These are phyloP conservation scores for Therioaphis trifolii DNA, from an alignment of 2,888 invertebrate species.

Conservation along the genomic window DNA sequence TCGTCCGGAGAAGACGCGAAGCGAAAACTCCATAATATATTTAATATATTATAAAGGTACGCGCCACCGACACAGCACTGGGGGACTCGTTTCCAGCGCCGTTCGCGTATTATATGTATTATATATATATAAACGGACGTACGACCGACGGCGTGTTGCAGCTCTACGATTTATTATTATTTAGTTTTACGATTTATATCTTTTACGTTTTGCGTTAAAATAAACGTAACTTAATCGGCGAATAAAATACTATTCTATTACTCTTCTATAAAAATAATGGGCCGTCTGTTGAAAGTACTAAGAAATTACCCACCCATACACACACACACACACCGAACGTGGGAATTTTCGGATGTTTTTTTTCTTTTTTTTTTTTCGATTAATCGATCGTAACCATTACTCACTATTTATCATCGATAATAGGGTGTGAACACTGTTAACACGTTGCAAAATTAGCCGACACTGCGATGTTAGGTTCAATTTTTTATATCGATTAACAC, in stretches of 20 bases:
- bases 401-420: too few species aligned
- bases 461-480: too few species aligned
- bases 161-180: constrained; percentile 34
- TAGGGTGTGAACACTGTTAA: too few species aligned
- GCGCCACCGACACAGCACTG: background rate
- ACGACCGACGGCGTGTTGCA: background rate
- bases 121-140: background rate
- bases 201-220: constrained; percentile 18
- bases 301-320: too few species aligned
- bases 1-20: background rate
- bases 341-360: too few species aligned
- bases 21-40: background rate
- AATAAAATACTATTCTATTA: background rate
- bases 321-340: too few species aligned
- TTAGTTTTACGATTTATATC: constrained; percentile 34
- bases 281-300: too few species aligned
- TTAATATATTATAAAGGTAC: background rate
- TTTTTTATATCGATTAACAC: too few species aligned
- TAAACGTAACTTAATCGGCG: constrained; percentile 3
- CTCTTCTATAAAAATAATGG: too few species aligned
- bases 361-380: too few species aligned
- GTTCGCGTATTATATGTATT: background rate
- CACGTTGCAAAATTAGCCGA: too few species aligned
- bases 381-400: too few species aligned
- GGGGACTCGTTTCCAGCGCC: background rate